A percentile compares a stretch with the other conserved stretches of the same genome.
Evolutionary conservation across 1,140 invertebrate species (phyloP).

Genomic region (Olivierus martensii): DNA sequence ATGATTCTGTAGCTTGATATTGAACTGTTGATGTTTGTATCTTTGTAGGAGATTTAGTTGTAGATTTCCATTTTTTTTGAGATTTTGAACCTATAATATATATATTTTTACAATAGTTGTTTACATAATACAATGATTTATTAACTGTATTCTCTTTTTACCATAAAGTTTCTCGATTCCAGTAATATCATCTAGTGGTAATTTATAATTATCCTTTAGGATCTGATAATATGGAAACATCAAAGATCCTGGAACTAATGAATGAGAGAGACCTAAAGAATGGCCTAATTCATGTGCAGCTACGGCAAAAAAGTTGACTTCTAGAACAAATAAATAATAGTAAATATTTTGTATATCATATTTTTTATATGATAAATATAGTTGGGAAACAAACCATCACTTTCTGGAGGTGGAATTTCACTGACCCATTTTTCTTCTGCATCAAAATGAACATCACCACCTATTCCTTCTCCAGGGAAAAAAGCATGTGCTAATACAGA

Average conservation of each 20-base stretch:
- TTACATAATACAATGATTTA: too few species aligned
- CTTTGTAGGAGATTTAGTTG: too few species aligned
- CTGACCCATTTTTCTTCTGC: conserved; percentile 36
- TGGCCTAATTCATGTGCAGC: conserved; percentile 36
- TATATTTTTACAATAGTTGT: too few species aligned
- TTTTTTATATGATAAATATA: too few species aligned
- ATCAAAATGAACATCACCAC: conserved; percentile 40
- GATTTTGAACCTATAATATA: too few species aligned
- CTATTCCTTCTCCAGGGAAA: conserved; percentile 29
- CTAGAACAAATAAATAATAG: conserved; percentile 17
- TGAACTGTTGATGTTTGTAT: too few species aligned
- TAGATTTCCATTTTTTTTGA: too few species aligned
- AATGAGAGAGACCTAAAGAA: conserved; percentile 33
- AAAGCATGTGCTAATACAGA: conserved; percentile 48
- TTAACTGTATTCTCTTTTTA: conserved; percentile 17
- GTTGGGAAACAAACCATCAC: conserved; percentile 8
- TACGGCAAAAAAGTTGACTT: conserved; percentile 37
- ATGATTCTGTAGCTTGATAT: too few species aligned
- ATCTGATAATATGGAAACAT: conserved; percentile 35
- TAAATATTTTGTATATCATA: too few species aligned
- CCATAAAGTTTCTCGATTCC: conserved; percentile 38
- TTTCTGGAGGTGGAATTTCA: conserved; percentile 1
- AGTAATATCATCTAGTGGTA: conserved; percentile 34
- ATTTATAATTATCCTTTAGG: conserved; percentile 24
- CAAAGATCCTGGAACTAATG: conserved; percentile 26